Conservation (phyloP, 2,888 invertebrate genomes). For the Megastigmus dorsalis region DNA sequence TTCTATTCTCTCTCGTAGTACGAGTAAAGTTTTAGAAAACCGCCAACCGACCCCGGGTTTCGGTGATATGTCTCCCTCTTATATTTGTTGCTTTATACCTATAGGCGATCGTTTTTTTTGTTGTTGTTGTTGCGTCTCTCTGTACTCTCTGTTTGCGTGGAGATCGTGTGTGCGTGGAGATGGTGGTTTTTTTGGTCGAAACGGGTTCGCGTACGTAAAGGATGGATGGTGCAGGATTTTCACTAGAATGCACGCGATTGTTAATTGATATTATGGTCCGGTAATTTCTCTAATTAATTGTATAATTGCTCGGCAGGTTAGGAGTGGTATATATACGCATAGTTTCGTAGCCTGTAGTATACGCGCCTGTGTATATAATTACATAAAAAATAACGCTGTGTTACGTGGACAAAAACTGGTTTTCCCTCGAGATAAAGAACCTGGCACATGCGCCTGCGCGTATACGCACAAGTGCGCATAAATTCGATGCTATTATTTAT, state of each 20-base stretch:
- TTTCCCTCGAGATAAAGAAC: not conserved
- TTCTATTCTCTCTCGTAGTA: too few species aligned
- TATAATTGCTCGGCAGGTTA: slow-evolving; percentile 13
- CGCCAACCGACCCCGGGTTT: too few species aligned
- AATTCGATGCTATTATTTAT: slow-evolving; percentile 10
- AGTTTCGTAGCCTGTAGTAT: too few species aligned
- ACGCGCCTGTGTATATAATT: not conserved
- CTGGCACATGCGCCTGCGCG: not conserved
- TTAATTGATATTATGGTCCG: slow-evolving; percentile 21
- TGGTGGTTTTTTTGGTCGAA: not conserved
- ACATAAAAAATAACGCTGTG: not conserved
- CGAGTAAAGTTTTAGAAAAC: too few species aligned
- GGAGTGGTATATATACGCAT: too few species aligned
- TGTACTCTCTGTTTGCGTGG: not conserved
- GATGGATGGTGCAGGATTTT: not conserved
- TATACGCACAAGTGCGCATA: not conserved
- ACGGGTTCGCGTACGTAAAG: not conserved
- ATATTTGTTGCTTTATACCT: not conserved
- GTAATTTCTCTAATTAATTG: slow-evolving; percentile 35
- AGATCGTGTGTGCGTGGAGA: not conserved
- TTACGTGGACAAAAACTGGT: slow-evolving; percentile 18
- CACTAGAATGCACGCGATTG: not conserved
- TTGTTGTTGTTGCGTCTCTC: not conserved
- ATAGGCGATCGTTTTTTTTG: not conserved
- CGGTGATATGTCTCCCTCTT: not conserved